Percentiles rank a stretch among this genome's conserved stretches.
phyloP scores from a whole-genome alignment of 2,113 vertebrate species.

The Psittacula cyanocephala region DNA sequence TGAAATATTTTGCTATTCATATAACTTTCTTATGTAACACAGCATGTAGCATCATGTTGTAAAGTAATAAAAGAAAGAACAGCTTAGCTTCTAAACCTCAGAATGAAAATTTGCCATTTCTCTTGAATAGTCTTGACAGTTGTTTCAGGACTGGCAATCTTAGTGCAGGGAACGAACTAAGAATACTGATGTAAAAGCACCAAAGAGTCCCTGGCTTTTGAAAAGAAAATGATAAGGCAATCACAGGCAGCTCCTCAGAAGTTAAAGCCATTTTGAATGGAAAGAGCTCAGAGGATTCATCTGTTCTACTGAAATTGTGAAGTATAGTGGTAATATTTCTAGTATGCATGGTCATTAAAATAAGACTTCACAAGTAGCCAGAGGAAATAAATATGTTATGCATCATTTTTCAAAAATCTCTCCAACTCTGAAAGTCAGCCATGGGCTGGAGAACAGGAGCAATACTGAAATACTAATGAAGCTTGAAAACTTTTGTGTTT shows the following conservation, averaged over 20 bases:
- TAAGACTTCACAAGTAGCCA: conserved; percentile 36
- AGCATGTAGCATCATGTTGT: background rate
- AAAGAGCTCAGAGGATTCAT: conserved; percentile 46
- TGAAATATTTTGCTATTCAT: background rate
- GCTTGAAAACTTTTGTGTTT: background rate
- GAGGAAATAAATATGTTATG: conserved; percentile 26
- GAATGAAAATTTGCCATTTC: conserved; percentile 49
- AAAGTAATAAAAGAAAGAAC: conserved; percentile 40
- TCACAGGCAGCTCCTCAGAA: conserved; percentile 19
- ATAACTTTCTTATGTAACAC: background rate
- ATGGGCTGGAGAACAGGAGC: background rate
- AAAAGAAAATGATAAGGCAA: conserved; percentile 27
- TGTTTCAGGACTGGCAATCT: conserved; percentile 40
- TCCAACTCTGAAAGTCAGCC: background rate
- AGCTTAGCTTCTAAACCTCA: conserved; percentile 34
- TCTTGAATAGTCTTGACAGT: conserved; percentile 31
- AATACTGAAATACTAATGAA: conserved; percentile 29
- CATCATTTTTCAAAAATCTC: conserved; percentile 28
- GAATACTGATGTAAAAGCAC: background rate
- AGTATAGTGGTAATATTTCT: conserved; percentile 44
- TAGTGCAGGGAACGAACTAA: conserved; percentile 22
- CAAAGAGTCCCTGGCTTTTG: background rate
- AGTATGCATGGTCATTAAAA: conserved; percentile 39
- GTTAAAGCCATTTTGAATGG: conserved; percentile 36
- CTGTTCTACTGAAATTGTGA: conserved; percentile 11